These are phyloP conservation scores for Myzus persicae DNA, from an alignment of 1,140 invertebrate species.

Conservation along the genomic window DNA sequence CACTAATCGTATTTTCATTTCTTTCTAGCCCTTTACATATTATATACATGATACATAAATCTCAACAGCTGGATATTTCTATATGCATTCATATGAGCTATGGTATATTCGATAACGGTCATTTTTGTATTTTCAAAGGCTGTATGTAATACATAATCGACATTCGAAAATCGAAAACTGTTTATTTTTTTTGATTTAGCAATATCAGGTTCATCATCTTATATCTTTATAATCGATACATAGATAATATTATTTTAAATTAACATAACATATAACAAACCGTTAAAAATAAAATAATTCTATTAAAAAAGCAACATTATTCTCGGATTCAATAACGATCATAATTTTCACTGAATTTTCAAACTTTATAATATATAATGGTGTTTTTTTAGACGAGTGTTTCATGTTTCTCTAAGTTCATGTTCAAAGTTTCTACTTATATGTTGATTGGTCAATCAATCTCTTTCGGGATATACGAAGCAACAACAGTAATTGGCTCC, in stretches of 20 bases:
- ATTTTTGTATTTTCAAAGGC: background rate
- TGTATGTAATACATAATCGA: background rate
- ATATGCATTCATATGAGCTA: background rate
- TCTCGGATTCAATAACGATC: background rate
- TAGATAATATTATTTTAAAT: background rate
- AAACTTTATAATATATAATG: background rate
- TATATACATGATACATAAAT: background rate
- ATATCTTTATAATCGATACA: background rate
- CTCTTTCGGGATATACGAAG: constrained; percentile 25
- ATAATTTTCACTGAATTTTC: background rate
- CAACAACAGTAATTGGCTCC: constrained; percentile 51
- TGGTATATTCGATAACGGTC: background rate
- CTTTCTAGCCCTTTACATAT: background rate
- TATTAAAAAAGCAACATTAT: background rate
- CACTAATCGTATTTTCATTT: constrained; percentile 39
- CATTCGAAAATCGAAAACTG: background rate
- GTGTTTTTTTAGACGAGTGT: background rate
- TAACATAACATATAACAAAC: background rate
- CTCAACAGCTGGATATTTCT: background rate
- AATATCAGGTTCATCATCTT: background rate
- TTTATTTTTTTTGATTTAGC: background rate
- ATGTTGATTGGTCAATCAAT: constrained; percentile 52
- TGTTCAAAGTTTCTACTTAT: constrained; percentile 15
- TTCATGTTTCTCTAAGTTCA: constrained; percentile 24
- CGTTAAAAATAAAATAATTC: background rate